Percentiles rank a stretch among this genome's conserved stretches.
Conservation (phyloP, 2,113 vertebrate species). For the Delphinapterus leucas region DNA sequence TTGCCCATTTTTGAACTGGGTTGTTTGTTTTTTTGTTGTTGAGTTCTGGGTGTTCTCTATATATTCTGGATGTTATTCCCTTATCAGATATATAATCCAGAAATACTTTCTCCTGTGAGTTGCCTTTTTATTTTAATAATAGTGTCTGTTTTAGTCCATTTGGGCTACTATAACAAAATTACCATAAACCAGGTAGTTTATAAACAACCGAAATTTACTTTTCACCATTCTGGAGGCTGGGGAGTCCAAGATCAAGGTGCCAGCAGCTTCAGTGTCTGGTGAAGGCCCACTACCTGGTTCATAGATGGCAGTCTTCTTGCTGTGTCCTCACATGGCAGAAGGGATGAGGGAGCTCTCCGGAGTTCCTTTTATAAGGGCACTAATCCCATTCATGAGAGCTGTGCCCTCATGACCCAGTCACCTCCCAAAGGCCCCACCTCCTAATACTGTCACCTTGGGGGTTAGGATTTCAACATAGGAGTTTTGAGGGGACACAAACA, state of each 20-base stretch:
- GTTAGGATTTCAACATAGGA: not conserved
- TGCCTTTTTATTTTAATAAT: not conserved
- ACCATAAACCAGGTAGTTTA: not conserved
- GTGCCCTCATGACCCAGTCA: not conserved
- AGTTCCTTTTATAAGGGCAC: not conserved
- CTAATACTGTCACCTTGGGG: not conserved
- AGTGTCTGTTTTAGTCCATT: not conserved
- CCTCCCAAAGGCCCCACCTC: not conserved
- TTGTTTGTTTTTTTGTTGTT: not conserved
- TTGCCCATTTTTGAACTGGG: not conserved
- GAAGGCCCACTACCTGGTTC: not conserved
- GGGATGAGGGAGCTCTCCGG: not conserved
- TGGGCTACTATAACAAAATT: not conserved
- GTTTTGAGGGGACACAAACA: not conserved
- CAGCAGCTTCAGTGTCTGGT: not conserved
- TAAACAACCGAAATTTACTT: not conserved
- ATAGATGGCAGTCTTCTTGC: not conserved
- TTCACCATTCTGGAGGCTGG: not conserved
- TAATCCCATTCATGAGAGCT: not conserved
- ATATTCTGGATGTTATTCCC: not conserved
- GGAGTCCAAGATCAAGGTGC: not conserved
- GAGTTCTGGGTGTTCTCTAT: not conserved
- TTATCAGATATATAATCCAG: not conserved
- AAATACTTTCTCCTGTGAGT: not conserved
- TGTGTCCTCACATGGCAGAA: not conserved